Evolutionary conservation across 2,888 invertebrate genomes (phyloP).

Genomic region (Andrena bucephala): DNA sequence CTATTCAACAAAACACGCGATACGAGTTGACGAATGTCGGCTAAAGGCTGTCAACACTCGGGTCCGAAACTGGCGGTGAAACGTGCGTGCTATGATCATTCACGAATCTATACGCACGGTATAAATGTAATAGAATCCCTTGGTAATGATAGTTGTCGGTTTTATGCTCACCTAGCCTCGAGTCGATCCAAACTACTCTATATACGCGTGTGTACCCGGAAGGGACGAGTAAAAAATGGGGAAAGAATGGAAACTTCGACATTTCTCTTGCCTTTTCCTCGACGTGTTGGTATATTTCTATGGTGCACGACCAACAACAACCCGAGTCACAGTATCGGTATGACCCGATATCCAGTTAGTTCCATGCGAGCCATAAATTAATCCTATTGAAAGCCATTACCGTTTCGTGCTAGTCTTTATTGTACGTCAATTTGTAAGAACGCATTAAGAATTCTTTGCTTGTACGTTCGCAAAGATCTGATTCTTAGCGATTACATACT

Average conservation of each 20-base stretch:
- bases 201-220: too few species aligned
- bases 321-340: slow-evolving; percentile 42
- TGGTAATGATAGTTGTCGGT: slow-evolving; percentile 21
- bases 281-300: background rate
- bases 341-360: slow-evolving; percentile 49
- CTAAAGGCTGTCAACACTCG: slow-evolving; percentile 2
- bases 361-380: slow-evolving; percentile 72
- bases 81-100: background rate
- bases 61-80: background rate
- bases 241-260: background rate
- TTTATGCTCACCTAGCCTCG: too few species aligned
- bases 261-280: background rate
- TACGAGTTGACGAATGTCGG: slow-evolving; percentile 3
- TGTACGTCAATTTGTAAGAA: slow-evolving; percentile 74
- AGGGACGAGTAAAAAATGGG: too few species aligned
- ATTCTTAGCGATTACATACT: slow-evolving; percentile 28
- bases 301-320: slow-evolving; percentile 13
- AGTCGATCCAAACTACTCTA: too few species aligned
- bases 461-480: slow-evolving; percentile 40
- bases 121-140: background rate
- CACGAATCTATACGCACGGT: background rate
- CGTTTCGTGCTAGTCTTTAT: slow-evolving; percentile 75
- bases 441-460: slow-evolving; percentile 68
- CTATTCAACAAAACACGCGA: background rate
- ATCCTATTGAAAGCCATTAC: slow-evolving; percentile 77